These are phyloP conservation scores for Merluccius polli DNA, from an alignment of 2,797 vertebrate species.

Conservation along the genomic window DNA sequence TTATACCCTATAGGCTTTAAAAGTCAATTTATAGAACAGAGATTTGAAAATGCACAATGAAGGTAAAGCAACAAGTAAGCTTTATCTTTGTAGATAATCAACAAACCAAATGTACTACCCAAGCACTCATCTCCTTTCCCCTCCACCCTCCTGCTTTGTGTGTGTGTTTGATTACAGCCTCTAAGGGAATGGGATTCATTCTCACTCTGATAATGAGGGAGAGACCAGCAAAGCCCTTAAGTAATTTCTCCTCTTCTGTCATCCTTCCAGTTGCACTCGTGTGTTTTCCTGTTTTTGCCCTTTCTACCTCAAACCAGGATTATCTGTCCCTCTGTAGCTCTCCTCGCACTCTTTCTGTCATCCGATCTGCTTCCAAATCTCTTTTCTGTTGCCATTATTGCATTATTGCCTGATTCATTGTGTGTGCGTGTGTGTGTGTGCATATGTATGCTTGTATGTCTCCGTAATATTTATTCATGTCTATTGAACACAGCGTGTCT, in stretches of 20 bases:
- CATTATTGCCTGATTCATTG: neutral
- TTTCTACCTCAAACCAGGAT: conserved; percentile 33
- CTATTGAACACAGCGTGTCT: neutral
- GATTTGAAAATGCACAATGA: too few species aligned
- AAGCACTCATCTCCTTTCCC: too few species aligned
- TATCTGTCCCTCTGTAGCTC: conserved; percentile 26
- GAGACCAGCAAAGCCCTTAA: conserved; percentile 76
- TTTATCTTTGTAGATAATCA: too few species aligned
- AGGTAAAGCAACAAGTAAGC: too few species aligned
- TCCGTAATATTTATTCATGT: neutral
- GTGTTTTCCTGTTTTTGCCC: conserved; percentile 30
- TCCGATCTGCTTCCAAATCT: neutral
- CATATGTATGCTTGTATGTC: neutral
- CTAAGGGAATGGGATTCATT: conserved; percentile 73
- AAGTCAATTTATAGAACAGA: too few species aligned
- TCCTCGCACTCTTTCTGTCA: conserved; percentile 20
- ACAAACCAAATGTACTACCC: too few species aligned
- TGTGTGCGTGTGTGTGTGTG: neutral
- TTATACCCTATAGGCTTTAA: too few species aligned
- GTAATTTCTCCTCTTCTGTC: conserved; percentile 72
- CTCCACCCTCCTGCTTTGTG: too few species aligned
- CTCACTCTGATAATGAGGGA: conserved; percentile 78
- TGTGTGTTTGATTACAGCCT: conserved; percentile 52
- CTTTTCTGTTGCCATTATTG: neutral
- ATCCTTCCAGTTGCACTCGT: conserved; percentile 62